A percentile compares a stretch with the other conserved stretches of the same genome.
Evolutionary conservation across 35 echinoderm and acorn worm genomes (phyloP).

Genomic region (Chiridota heheva): DNA sequence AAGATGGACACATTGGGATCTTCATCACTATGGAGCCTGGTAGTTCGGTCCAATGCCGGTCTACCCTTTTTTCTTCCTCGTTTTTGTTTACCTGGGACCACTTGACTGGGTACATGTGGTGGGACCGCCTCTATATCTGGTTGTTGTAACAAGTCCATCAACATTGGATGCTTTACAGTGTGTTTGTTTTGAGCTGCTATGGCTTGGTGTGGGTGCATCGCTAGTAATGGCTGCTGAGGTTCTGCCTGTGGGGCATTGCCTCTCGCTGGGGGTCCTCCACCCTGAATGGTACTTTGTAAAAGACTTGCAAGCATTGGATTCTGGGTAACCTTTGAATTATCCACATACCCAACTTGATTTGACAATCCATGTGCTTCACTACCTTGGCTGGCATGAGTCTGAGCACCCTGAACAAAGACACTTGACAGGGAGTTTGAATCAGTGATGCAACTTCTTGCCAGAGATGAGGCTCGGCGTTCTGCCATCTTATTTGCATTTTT

Average conservation of each 20-base stretch:
- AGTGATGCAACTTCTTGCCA: too few relatives aligned
- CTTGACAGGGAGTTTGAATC: too few relatives aligned
- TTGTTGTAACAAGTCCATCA: conserved; percentile 87
- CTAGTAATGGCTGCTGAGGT: neutral
- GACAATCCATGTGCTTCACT: conserved; percentile 27
- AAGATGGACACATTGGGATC: too few relatives aligned
- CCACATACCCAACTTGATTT: conserved; percentile 1
- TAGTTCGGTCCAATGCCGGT: too few relatives aligned
- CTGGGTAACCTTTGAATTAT: conserved; percentile 70
- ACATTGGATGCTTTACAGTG: conserved; percentile 85
- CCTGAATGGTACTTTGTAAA: conserved; percentile 55
- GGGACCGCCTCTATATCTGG: conserved; percentile 59
- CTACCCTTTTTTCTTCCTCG: too few relatives aligned
- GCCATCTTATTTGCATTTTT: too few relatives aligned
- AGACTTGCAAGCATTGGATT: conserved; percentile 97
- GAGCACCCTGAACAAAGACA: too few relatives aligned
- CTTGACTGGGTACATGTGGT: too few relatives aligned
- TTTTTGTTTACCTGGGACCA: too few relatives aligned
- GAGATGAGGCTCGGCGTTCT: too few relatives aligned
- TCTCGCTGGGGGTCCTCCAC: conserved; percentile 10
- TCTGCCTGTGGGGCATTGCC: neutral
- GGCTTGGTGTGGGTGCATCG: neutral
- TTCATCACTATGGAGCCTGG: too few relatives aligned
- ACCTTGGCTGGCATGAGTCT: too few relatives aligned
- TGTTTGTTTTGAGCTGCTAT: conserved; percentile 40